Conservation (phyloP, 2,113 vertebrate species). For the Girardinichthys multiradiatus region DNA sequence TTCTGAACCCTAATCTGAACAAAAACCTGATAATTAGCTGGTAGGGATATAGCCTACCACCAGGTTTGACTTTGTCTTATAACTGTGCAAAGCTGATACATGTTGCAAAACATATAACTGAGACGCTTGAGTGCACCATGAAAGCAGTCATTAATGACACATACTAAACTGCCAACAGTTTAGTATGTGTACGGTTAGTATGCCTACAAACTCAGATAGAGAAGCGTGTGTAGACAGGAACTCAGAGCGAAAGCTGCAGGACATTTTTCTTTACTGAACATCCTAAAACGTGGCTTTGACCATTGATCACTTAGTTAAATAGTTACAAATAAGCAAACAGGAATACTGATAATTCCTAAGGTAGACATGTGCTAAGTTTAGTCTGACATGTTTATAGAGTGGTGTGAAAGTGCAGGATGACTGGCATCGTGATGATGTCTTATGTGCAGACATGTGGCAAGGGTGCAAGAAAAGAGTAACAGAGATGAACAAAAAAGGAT, state of each 20-base stretch:
- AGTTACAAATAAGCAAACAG: constrained; percentile 13
- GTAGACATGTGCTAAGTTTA: constrained; percentile 15
- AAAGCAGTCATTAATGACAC: constrained; percentile 25
- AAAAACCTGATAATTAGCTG: not conserved
- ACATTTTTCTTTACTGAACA: not conserved
- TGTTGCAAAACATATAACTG: constrained; percentile 20
- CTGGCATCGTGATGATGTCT: constrained; percentile 22
- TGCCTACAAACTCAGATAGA: not conserved
- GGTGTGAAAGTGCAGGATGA: constrained; percentile 6
- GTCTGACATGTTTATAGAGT: constrained; percentile 9
- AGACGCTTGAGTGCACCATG: constrained; percentile 2
- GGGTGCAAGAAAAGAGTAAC: constrained; percentile 13
- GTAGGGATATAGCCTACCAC: too few relatives aligned
- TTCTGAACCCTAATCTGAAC: not conserved
- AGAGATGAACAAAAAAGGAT: constrained; percentile 37
- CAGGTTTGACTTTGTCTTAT: not conserved
- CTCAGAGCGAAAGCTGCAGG: constrained; percentile 2
- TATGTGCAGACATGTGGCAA: constrained; percentile 42
- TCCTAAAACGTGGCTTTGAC: not conserved
- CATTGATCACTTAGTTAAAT: not conserved
- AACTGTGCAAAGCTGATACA: constrained; percentile 19
- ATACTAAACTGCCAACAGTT: constrained; percentile 17
- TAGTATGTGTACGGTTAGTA: constrained; percentile 19
- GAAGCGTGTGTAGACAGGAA: constrained; percentile 31
- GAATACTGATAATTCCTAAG: constrained; percentile 4